Conservation (phyloP, 2,797 vertebrate species). For the Melanotaenia parkinsoni region DNA sequence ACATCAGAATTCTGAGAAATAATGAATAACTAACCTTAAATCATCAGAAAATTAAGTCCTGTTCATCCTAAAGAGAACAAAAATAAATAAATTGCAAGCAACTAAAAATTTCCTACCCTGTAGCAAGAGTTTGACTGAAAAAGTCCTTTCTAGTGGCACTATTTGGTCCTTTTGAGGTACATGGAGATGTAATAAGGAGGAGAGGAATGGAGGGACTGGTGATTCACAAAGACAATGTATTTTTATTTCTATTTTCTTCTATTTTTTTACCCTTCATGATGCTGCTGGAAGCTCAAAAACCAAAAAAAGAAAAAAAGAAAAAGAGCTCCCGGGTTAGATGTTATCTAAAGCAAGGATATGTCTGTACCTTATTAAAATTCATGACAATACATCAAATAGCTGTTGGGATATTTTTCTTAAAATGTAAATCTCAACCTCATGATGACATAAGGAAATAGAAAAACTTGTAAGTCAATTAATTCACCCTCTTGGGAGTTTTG, state of each 20-base stretch:
- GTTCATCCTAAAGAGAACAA: background rate
- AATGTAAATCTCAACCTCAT: constrained; percentile 8
- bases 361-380: background rate
- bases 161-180: background rate
- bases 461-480: background rate
- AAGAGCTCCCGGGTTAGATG: background rate
- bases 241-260: background rate
- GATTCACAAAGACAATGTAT: background rate
- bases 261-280: background rate
- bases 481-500: background rate
- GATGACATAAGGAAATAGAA: background rate
- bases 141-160: background rate
- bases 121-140: background rate
- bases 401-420: background rate
- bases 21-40: background rate
- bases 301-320: background rate
- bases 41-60: background rate
- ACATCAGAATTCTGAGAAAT: background rate
- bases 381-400: background rate
- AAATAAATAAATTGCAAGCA: background rate
- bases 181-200: background rate
- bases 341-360: background rate
- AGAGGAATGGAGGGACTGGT: background rate
- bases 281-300: background rate
- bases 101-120: background rate